phyloP scores from a whole-genome alignment of 2,113 vertebrate genomes.

The Macquaria ambigua region DNA sequence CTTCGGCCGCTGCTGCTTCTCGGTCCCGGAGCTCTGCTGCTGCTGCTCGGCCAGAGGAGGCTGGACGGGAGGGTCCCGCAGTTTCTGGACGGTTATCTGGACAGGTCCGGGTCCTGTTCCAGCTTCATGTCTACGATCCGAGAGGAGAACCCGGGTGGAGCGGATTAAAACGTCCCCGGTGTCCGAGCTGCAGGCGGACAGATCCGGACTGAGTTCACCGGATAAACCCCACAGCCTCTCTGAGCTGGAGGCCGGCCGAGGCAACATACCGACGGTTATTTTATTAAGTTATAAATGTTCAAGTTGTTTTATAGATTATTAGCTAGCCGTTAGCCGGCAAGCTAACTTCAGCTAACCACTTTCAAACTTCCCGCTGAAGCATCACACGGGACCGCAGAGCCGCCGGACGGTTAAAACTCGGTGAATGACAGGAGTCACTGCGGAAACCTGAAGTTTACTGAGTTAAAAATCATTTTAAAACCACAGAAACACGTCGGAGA shows the following conservation, averaged over 20 bases:
- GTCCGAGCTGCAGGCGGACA: conserved; percentile 17
- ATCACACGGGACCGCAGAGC: not conserved
- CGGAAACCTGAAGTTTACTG: not conserved
- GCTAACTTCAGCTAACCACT: not conserved
- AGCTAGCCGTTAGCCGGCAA: not conserved
- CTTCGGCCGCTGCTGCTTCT: not conserved
- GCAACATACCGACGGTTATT: not conserved
- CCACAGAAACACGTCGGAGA: accelerated
- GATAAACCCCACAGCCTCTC: not conserved
- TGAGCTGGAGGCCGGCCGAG: not conserved
- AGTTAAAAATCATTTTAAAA: accelerated
- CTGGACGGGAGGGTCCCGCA: not conserved
- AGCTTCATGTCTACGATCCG: not conserved
- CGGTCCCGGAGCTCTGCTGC: not conserved
- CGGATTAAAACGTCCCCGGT: conserved; percentile 53
- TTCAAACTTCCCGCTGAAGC: conserved; percentile 78
- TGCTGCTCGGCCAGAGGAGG: not conserved
- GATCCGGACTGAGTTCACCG: not conserved
- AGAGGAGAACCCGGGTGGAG: conserved; percentile 14
- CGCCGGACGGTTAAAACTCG: no score
- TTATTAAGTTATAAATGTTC: not conserved
- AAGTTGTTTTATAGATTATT: not conserved
- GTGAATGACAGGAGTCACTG: accelerated
- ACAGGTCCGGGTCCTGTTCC: not conserved
- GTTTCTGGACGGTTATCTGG: conserved; percentile 41